Evolutionary conservation across 2,113 vertebrate genomes (phyloP), one percentile per base, ranked within the genome.

Genomic region (Rafetus swinhoei): DNA sequence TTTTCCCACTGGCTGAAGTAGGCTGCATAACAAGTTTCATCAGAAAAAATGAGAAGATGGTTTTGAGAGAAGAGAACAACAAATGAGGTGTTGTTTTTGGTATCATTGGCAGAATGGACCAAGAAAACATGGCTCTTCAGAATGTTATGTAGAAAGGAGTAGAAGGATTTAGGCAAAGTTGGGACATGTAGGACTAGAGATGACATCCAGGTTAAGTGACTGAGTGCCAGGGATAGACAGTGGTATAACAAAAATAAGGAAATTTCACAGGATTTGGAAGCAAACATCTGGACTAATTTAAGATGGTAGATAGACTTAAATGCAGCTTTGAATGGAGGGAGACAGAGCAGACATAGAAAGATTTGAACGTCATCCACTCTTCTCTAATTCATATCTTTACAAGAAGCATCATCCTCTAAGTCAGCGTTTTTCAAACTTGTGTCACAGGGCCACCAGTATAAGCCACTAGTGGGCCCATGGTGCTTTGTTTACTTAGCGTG

Each of bases 11-110:
- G 45, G 0, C 14, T 54, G 85, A 24, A 35, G 21, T 35, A 72
- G 27, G 16, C 8, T 35, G 65, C n/a, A 72, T 72, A 35, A 9
- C 18, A 35, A 3, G 3, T 39, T 72, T 27, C 24, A 7, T 59
- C 35, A 94, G 82, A 32, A n/a, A 85, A 89, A 77, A 77, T 2
- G 6, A 90, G 45, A 85, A 82, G 21, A 10, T 8, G 18, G 1
- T 6, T 81, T 76, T 92, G n/a, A 85, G 6, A 5, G 2, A 50
- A 82, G 22, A 16, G 81, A 79, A 4, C 2, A 13, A 19, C 2
- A 53, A 85, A 86, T 86, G 10, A 8, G 0, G 0, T 35, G 16
- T 39, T 74, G 19, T 87, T 6, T 6, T 8, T 88, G 29, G 12
- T 88, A 14, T 22, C 9, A 1, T 29, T 86, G 57, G 54, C 19